Conservation (phyloP, 2,888 invertebrate species). For the Microplitis deprimator region DNA sequence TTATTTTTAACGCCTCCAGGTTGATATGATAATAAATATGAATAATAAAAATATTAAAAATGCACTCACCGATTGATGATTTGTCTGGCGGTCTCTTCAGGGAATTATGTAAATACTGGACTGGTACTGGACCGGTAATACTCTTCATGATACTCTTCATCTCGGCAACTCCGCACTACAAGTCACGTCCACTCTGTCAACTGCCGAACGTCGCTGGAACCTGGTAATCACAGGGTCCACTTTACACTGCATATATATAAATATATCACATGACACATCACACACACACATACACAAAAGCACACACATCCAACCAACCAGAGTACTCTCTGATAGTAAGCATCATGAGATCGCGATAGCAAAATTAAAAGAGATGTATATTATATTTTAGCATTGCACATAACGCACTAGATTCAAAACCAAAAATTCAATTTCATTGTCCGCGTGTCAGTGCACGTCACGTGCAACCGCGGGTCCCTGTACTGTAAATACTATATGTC, state of each 20-base stretch:
- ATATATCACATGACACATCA: slow-evolving; percentile 12
- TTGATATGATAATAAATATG: too few relatives aligned
- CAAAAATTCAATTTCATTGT: slow-evolving; percentile 67
- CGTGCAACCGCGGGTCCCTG: slow-evolving; percentile 54
- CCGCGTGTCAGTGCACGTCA: slow-evolving; percentile 66
- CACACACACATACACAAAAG: slow-evolving; percentile 2
- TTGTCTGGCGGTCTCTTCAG: too few relatives aligned
- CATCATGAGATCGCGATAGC: neutral
- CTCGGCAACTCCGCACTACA: slow-evolving; percentile 23
- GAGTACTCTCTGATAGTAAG: neutral
- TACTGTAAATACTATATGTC: slow-evolving; percentile 12
- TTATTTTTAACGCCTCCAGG: too few relatives aligned
- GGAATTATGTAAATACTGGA: neutral
- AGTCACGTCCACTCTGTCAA: slow-evolving; percentile 65
- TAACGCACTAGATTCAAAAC: slow-evolving; percentile 65
- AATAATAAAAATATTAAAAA: too few relatives aligned
- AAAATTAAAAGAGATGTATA: slow-evolving; percentile 40
- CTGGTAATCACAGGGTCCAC: slow-evolving; percentile 45
- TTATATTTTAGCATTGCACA: neutral
- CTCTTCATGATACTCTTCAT: slow-evolving; percentile 11
- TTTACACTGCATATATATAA: slow-evolving; percentile 13
- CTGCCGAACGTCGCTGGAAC: slow-evolving; percentile 62
- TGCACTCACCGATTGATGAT: too few relatives aligned
- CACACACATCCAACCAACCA: neutral
- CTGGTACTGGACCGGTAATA: neutral